A percentile compares a stretch with the other conserved stretches of the same genome.
Conservation (phyloP, 92 coral and sea anemone species). For the Palythoa caribaeorum region DNA sequence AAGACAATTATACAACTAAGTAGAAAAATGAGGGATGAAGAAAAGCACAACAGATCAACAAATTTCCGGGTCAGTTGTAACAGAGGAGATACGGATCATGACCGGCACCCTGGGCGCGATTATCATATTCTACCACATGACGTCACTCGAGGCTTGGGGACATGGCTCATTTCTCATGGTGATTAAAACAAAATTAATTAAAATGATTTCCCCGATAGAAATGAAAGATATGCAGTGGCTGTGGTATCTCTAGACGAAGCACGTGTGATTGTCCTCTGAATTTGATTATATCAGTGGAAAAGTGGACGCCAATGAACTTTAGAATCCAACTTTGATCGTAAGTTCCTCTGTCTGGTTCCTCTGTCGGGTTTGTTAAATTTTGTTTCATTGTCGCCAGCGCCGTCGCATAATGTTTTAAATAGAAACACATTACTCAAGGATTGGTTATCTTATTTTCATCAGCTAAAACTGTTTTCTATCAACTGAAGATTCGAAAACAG, state of each 20-base stretch:
- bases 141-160: neutral
- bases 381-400: neutral
- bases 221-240: neutral
- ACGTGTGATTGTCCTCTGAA: neutral
- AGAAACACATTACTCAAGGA: neutral
- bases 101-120: neutral
- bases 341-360: neutral
- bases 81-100: neutral
- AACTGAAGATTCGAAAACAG: neutral
- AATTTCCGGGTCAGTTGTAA: neutral
- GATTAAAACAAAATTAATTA: neutral
- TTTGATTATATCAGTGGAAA: neutral
- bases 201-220: neutral
- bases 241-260: conserved; percentile 3
- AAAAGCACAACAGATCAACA: neutral
- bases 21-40: neutral
- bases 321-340: neutral
- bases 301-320: neutral
- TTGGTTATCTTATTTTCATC: neutral
- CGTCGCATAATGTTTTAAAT: neutral
- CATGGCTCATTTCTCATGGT: neutral
- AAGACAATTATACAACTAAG: neutral
- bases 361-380: neutral
- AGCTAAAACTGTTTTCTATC: neutral
- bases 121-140: neutral